phyloP scores from a whole-genome alignment of 2,113 vertebrate species.

The Phyllopteryx taeniolatus region DNA sequence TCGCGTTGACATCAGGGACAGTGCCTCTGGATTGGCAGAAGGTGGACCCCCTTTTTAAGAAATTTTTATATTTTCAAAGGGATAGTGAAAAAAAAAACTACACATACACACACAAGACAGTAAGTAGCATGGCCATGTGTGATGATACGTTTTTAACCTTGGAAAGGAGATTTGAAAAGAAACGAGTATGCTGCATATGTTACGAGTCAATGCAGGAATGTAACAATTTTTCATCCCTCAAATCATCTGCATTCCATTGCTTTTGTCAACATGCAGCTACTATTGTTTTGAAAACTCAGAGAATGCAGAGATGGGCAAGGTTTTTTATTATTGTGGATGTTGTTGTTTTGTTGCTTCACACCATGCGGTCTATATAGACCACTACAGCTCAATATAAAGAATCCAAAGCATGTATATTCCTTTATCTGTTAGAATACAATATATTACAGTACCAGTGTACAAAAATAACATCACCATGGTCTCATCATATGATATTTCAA shows the following conservation, averaged over 20 bases:
- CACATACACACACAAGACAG: not conserved
- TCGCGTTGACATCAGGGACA: too few species aligned
- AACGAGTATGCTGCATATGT: conserved; percentile 35
- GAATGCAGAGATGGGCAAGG: not conserved
- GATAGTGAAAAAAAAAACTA: not conserved
- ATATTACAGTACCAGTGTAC: too few species aligned
- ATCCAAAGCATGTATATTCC: not conserved
- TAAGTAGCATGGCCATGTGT: conserved; percentile 15
- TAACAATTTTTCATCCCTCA: conserved; percentile 39
- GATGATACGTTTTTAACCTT: conserved; percentile 44
- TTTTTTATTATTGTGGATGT: not conserved
- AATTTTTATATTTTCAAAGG: too few species aligned
- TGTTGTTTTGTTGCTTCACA: not conserved
- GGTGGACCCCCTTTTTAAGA: too few species aligned
- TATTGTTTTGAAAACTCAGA: conserved; percentile 6
- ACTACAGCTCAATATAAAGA: not conserved
- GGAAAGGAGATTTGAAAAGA: conserved; percentile 39
- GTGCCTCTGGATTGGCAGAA: too few species aligned
- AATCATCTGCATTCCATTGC: conserved; percentile 31
- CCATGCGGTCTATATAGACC: not conserved
- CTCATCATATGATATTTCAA: too few species aligned
- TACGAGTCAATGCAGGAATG: conserved; percentile 33
- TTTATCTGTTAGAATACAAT: too few species aligned
- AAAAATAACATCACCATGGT: too few species aligned
- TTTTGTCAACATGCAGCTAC: conserved; percentile 25